These are phyloP conservation scores for Lycorma delicatula DNA, from an alignment of 1,140 invertebrate genomes.

Conservation along the genomic window DNA sequence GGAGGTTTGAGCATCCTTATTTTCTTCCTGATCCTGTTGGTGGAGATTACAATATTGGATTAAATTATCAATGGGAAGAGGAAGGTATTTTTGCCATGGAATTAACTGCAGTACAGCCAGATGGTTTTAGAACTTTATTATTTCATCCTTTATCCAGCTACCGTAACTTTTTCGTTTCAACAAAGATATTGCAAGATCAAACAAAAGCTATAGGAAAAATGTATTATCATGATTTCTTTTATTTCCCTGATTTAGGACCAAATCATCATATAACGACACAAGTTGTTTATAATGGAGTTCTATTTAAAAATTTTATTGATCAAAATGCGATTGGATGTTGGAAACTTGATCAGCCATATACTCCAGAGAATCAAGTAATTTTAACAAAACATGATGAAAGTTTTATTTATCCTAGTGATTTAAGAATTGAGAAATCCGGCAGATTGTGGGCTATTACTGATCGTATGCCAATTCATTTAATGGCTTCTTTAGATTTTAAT, in stretches of 20 bases:
- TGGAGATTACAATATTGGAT: constrained; percentile 67
- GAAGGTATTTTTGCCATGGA: constrained; percentile 75
- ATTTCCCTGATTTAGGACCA: constrained; percentile 50
- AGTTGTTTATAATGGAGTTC: constrained; percentile 60
- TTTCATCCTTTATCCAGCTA: constrained; percentile 68
- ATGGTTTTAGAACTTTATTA: constrained; percentile 59
- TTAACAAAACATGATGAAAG: constrained; percentile 64
- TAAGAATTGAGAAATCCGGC: constrained; percentile 57
- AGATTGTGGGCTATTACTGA: constrained; percentile 67
- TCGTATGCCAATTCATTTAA: constrained; percentile 65
- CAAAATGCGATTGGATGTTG: constrained; percentile 73
- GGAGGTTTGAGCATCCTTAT: constrained; percentile 61
- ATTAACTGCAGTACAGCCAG: constrained; percentile 49
- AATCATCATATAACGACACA: constrained; percentile 59
- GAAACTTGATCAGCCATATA: constrained; percentile 55
- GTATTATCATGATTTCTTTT: constrained; percentile 57
- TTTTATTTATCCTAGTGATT: constrained; percentile 65
- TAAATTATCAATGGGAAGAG: constrained; percentile 73
- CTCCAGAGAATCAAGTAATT: constrained; percentile 39
- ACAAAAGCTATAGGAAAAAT: constrained; percentile 44
- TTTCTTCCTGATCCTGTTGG: constrained; percentile 68
- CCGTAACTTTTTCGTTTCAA: constrained; percentile 68
- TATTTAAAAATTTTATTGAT: constrained; percentile 67
- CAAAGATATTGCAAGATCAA: constrained; percentile 56
- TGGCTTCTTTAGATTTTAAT: constrained; percentile 58